Evolutionary conservation across 2,113 vertebrate genomes (phyloP), one percentile per base, ranked within the genome.

Genomic region (Eretmochelys imbricata): DNA sequence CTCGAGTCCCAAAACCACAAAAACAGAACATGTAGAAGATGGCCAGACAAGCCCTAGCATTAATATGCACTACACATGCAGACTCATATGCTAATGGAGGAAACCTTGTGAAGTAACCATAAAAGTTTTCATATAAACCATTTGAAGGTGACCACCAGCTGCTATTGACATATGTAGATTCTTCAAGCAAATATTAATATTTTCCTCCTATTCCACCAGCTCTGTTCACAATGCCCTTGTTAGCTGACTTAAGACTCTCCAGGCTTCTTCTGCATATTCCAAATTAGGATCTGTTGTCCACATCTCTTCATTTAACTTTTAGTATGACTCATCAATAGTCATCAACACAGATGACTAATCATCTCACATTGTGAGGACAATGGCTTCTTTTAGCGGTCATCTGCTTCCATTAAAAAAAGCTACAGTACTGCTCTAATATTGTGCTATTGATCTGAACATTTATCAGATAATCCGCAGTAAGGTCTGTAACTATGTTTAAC

Each of bases 381-480:
- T 31, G 53, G 53, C 51, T 87, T 95, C 69, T 89, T 81, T 75
- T 89, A 51, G 31, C 50, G 76, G 9, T 88, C 93, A 95, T 75
- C 85, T 90, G 69, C 5, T 75, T 49, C 76, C 91, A 80, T 89
- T 88, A 93, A 49, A 90, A 82, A 89, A 93, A 93, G 25, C 72
- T 80, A 89, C 57, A 87, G 59, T 42, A 62, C 88, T 84, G 86
- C 35, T 55, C 86, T 93, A 93, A 93, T 93, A 95, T 95, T 91
- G 49, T 85, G 55, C 38, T 95, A 95, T 93, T 94, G 95, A 95
- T 96, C 89, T 53, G 72, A 95, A 91, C 93, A 95, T 42, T 79
- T 11, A 82, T 42, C 81, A 90, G 76, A 14, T 57, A 65, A 50
- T 82, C 25, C 4, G 25, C 46, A 72, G 35, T 65, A 55, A 92